Evolutionary conservation across 2,888 invertebrate genomes (phyloP).

Genomic region (Desoria tigrina): DNA sequence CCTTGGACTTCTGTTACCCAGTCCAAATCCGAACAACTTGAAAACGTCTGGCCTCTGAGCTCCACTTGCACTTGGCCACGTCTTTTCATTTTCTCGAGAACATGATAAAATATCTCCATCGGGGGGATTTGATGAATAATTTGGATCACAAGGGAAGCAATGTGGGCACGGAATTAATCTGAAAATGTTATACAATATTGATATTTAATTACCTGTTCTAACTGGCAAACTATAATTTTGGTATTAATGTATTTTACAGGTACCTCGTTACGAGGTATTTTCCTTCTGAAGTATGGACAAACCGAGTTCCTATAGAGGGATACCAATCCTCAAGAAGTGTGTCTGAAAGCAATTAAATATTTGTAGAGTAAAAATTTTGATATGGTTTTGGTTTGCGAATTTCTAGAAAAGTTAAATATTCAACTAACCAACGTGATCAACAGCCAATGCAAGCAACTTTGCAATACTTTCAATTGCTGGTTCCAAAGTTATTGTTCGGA

Average conservation of each 20-base stretch:
- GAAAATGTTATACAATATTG: too few relatives aligned
- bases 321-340: conserved; percentile 97
- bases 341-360: too few relatives aligned
- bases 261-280: conserved; percentile 89
- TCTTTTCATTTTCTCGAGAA: conserved; percentile 30
- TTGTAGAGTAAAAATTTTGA: too few relatives aligned
- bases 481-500: conserved; percentile 66
- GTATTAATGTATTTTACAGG: too few relatives aligned
- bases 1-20: conserved; percentile 49
- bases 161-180: conserved; percentile 89
- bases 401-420: too few relatives aligned
- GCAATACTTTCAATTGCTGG: conserved; percentile 78
- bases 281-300: conserved; percentile 96
- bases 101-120: conserved; percentile 25
- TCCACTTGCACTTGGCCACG: conserved; percentile 20
- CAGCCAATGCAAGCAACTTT: conserved; percentile 79
- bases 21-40: conserved; percentile 41
- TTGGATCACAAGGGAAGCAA: conserved; percentile 64
- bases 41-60: conserved; percentile 41
- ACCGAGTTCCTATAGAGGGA: conserved; percentile 87
- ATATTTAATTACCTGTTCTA: too few relatives aligned
- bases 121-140: conserved; percentile 24
- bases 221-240: too few relatives aligned
- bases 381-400: too few relatives aligned
- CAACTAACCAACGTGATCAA: conserved; percentile 97